phyloP scores from a whole-genome alignment of 1,140 invertebrate genomes.

The Pomphorhynchus laevis region DNA sequence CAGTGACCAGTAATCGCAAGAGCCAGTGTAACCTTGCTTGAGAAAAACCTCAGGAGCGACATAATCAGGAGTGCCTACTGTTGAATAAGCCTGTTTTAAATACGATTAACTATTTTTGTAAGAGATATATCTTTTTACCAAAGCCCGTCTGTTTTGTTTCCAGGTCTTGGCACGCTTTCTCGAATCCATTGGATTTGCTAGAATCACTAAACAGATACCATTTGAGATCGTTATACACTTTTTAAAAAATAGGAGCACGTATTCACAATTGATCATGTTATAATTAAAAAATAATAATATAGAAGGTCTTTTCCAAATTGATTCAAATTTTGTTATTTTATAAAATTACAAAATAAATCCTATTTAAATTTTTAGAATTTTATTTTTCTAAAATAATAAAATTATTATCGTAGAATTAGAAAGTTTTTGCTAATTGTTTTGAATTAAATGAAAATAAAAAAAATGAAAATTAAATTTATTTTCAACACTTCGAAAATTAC shows the following conservation, averaged over 20 bases:
- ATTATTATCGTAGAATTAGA: no score
- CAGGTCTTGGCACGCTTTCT: conserved; percentile 80
- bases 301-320: neutral
- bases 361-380: no score
- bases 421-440: no score
- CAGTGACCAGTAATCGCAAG: conserved; percentile 95
- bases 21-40: conserved; percentile 73
- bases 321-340: neutral
- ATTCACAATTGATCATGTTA: neutral
- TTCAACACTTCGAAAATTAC: no score
- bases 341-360: neutral
- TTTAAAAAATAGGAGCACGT: conserved; percentile 2
- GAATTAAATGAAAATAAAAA: no score
- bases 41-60: conserved; percentile 89
- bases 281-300: neutral
- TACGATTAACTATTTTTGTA: neutral
- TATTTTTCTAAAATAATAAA: no score
- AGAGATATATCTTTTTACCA: neutral
- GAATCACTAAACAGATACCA: conserved; percentile 13
- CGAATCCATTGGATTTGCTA: conserved; percentile 49
- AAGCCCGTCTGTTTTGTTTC: conserved; percentile 62
- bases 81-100: conserved; percentile 30
- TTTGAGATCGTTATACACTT: conserved; percentile 6
- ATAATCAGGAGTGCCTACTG: conserved; percentile 94
- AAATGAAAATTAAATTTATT: no score